These are phyloP conservation scores for Ditylenchus dipsaci DNA, from an alignment of 1,140 invertebrate species.

Conservation along the genomic window DNA sequence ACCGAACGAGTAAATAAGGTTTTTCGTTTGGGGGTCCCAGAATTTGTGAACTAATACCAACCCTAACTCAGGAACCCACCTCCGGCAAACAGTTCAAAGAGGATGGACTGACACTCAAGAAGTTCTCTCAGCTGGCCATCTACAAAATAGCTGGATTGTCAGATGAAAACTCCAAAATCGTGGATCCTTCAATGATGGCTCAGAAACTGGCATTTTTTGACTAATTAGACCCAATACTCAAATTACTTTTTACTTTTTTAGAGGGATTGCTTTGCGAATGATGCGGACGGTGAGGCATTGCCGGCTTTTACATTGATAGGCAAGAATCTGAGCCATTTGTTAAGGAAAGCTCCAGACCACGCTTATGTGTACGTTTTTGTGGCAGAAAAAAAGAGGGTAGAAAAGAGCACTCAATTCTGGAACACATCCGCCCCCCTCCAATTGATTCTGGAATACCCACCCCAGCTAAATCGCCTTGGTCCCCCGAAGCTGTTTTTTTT, in stretches of 20 bases:
- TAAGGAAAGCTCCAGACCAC: background rate
- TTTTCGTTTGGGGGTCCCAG: background rate
- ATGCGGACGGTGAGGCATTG: background rate
- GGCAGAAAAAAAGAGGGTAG: background rate
- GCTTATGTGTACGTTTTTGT: background rate
- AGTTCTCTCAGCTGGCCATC: conserved; percentile 16
- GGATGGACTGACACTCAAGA: conserved; percentile 8
- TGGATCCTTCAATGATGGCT: background rate
- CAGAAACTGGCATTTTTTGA: conserved; percentile 9
- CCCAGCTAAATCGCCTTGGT: no score
- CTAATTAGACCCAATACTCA: background rate
- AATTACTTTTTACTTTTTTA: conserved; percentile 2
- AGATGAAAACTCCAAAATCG: conserved; percentile 8
- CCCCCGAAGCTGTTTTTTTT: no score
- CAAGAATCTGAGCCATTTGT: background rate
- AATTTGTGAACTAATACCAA: no score
- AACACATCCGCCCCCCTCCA: no score
- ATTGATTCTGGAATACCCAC: no score
- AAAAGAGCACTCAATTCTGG: no score
- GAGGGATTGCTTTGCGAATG: background rate
- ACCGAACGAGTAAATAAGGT: background rate
- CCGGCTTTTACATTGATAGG: background rate
- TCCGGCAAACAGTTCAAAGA: background rate
- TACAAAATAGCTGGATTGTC: conserved; percentile 5
- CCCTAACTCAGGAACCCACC: no score